Evolutionary conservation across 2,113 vertebrate genomes (phyloP), one percentile per base, ranked within the genome.

Genomic region (Melanotaenia duboulayi): DNA sequence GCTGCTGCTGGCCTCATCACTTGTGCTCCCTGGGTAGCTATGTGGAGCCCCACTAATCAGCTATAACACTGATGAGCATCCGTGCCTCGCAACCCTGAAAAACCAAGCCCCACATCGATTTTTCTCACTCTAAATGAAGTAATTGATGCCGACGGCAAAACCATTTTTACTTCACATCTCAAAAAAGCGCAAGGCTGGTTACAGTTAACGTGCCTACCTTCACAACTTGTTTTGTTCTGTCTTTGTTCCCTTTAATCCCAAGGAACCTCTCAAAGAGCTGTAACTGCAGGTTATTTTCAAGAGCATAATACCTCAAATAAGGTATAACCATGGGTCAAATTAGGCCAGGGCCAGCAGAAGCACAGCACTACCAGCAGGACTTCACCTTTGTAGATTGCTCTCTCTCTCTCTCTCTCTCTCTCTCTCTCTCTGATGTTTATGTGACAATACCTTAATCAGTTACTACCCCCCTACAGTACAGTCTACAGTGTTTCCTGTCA

Each of bases 51-150:
- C 65, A 56, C 81, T 88, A 87, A 87, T 87, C 75, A 76, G 69
- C 74, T 83, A 69, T 71, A 87, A 81, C 74, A 78, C 80, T 84
- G 76, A 90, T 73, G 80, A 86, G 84, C 76, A 70, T 70, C 71
- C 57, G 19, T 28, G 50, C 37, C 51, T 52, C 4, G 25, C 25
- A 72, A 68, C 63, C 22, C 46, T 61, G 35, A 69, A 85, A 35
- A 83, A 80, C 32, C 24, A 70, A 65, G 44, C 52, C 54, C 9
- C 28, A 13, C 71, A 70, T 74, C 46, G 58, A 76, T 82, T 55
- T 48, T 78, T n/a, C 65, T 46, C 24, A 12, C 51, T 76, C 48
- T 65, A 71, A 80, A 71, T 64, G 65, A 44, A 57, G 55, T 71
- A 55, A 71, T 73, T 58, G 39, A 70, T 52, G 49, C 49, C 28